A percentile compares a stretch with the other conserved stretches of the same genome.
Evolutionary conservation across 2,113 vertebrate genomes (phyloP).

Genomic region (Neodontobutis hainanensis): DNA sequence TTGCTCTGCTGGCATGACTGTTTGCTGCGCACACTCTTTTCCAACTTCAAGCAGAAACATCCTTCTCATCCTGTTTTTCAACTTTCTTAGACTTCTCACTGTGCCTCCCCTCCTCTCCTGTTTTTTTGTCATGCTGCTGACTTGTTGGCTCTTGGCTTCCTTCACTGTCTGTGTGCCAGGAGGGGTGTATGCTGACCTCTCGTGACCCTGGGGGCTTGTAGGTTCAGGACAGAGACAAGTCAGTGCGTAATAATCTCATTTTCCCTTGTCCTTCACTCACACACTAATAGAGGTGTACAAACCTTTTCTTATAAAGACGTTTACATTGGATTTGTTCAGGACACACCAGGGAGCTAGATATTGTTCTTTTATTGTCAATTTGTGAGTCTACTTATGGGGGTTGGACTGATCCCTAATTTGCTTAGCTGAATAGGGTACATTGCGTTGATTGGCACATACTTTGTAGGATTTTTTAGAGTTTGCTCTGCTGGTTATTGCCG

Average conservation of each 20-base stretch:
- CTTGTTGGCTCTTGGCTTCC: slow-evolving; percentile 61
- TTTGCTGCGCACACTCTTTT: neutral
- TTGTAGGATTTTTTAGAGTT: slow-evolving; percentile 69
- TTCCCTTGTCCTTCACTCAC: slow-evolving; percentile 13
- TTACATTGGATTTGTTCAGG: slow-evolving; percentile 13
- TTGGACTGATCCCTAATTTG: neutral
- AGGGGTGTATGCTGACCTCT: slow-evolving; percentile 70
- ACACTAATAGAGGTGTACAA: neutral
- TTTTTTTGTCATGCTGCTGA: slow-evolving; percentile 58
- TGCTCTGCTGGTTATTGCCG: slow-evolving; percentile 74
- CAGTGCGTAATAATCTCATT: slow-evolving; percentile 18
- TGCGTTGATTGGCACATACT: slow-evolving; percentile 30
- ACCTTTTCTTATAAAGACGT: too few species aligned
- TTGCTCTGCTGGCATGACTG: slow-evolving; percentile 1
- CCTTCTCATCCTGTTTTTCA: slow-evolving; percentile 73
- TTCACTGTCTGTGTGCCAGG: slow-evolving; percentile 44
- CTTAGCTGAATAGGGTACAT: slow-evolving; percentile 54
- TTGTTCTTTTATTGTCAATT: too few species aligned
- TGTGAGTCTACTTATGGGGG: too few species aligned
- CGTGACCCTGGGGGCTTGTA: slow-evolving; percentile 50
- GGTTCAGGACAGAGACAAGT: slow-evolving; percentile 30
- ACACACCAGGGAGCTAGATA: neutral
- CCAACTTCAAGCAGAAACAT: slow-evolving; percentile 34
- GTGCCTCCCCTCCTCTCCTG: slow-evolving; percentile 23
- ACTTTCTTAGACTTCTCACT: slow-evolving; percentile 25